Percentiles rank a stretch among this genome's conserved stretches.
Conservation (phyloP, 1,140 invertebrate genomes). For the Arctopsyche grandis region DNA sequence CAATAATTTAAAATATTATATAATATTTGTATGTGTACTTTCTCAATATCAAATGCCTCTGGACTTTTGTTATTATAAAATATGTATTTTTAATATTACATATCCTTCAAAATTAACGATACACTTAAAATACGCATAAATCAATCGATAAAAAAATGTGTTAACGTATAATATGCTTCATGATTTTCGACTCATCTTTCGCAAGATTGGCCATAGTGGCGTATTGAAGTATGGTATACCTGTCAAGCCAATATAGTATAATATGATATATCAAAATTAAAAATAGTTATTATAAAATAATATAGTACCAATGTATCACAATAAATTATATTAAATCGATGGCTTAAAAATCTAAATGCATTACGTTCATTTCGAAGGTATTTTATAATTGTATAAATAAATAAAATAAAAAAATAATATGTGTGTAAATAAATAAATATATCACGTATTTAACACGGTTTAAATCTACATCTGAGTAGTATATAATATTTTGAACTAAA, state of each 20-base stretch:
- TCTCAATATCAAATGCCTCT: conserved; percentile 67
- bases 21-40: conserved; percentile 63
- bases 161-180: too few relatives aligned
- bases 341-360: neutral
- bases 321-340: neutral
- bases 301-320: neutral
- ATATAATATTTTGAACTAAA: too few relatives aligned
- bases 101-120: too few relatives aligned
- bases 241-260: too few relatives aligned
- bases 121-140: too few relatives aligned
- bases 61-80: conserved; percentile 53
- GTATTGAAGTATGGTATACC: too few relatives aligned
- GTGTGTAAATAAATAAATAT: neutral
- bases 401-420: neutral
- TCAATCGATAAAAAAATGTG: too few relatives aligned
- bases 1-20: neutral
- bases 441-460: too few relatives aligned
- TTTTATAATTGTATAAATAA: neutral
- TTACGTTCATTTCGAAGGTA: conserved; percentile 6
- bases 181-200: too few relatives aligned
- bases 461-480: too few relatives aligned
- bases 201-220: too few relatives aligned
- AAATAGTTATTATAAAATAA: neutral
- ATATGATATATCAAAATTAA: neutral
- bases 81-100: conserved; percentile 4